A percentile compares a stretch with the other conserved stretches of the same genome.
phyloP scores from a whole-genome alignment of 2,113 vertebrate genomes.

The Orthochromis malagaraziensis region DNA sequence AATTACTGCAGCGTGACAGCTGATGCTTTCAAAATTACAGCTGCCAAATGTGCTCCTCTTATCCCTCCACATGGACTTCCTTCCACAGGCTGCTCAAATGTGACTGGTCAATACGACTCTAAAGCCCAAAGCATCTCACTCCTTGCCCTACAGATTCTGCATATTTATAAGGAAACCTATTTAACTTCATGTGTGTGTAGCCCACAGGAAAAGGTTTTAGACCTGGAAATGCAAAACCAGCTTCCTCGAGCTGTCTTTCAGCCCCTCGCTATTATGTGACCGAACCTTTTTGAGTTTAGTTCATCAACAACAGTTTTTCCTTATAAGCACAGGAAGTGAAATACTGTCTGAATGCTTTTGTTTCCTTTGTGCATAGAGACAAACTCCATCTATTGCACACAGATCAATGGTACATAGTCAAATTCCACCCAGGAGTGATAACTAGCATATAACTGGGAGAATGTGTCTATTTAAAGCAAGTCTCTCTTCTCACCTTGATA shows the following conservation, averaged over 20 bases:
- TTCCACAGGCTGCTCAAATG: neutral
- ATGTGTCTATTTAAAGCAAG: neutral
- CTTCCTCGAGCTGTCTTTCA: neutral
- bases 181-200: neutral
- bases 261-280: neutral
- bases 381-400: neutral
- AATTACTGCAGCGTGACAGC: neutral
- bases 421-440: neutral
- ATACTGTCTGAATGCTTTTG: neutral
- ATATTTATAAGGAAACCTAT: neutral
- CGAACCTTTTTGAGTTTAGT: neutral
- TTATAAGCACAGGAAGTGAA: neutral
- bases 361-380: neutral
- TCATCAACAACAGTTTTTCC: neutral
- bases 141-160: neutral
- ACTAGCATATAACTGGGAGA: constrained; percentile 31
- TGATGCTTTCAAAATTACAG: neutral
- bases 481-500: neutral
- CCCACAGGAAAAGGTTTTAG: neutral
- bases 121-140: neutral
- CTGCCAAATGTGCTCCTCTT: neutral
- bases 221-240: neutral
- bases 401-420: neutral
- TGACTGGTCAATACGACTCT: neutral
- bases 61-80: neutral